Evolutionary conservation across 2,888 invertebrate species (phyloP).

Genomic region (Sinodicranocentrus sp.): DNA sequence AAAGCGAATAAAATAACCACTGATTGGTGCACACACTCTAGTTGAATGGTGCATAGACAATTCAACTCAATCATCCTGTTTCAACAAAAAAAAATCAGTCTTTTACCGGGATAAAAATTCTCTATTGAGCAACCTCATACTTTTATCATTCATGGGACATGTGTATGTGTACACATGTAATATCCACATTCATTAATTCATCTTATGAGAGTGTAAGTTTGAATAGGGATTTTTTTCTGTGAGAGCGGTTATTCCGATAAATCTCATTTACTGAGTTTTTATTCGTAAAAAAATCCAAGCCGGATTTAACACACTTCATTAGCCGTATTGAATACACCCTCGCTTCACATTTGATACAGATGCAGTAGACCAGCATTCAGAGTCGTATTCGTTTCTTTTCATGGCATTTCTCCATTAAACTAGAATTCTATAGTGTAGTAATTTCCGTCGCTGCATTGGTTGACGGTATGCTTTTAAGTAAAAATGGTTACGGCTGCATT

Average conservation of each 20-base stretch:
- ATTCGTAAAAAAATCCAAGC: constrained; percentile 16
- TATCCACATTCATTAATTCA: constrained; percentile 4
- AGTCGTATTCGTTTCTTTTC: no score
- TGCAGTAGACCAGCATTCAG: no score
- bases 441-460: no score
- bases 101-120: constrained; percentile 5
- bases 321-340: constrained; percentile 37
- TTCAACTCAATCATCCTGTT: constrained; percentile 69
- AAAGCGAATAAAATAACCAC: not conserved
- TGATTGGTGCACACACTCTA: constrained; percentile 17
- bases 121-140: not conserved
- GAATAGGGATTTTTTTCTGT: not conserved
- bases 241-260: not conserved
- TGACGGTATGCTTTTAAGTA: not conserved
- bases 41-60: constrained; percentile 65
- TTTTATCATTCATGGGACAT: no score
- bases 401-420: no score
- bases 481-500: no score
- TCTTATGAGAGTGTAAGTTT: no score
- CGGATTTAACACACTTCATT: constrained; percentile 56
- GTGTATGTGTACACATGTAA: constrained; percentile 15
- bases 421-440: no score
- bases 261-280: constrained; percentile 20
- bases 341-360: no score
- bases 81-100: constrained; percentile 22